phyloP scores from a whole-genome alignment of 2,888 invertebrate species.

The Plebejus anna region DNA sequence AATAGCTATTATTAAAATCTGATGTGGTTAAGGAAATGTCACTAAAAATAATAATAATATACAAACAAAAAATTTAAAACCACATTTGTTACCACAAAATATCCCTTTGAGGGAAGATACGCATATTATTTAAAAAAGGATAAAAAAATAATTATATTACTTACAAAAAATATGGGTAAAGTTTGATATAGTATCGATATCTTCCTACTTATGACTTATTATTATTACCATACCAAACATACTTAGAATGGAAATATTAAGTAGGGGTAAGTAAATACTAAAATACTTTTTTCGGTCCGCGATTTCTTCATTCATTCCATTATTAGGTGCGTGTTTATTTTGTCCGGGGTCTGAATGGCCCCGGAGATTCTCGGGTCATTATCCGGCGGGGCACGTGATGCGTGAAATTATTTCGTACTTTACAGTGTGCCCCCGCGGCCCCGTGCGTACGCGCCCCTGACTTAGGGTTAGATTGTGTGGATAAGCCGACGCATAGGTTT shows the following conservation, averaged over 20 bases:
- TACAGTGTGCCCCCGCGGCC: constrained; percentile 63
- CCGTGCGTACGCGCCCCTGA: constrained; percentile 61
- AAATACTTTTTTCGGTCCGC: not conserved
- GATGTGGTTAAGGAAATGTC: too few relatives aligned
- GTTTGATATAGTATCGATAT: too few relatives aligned
- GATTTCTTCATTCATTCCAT: constrained; percentile 45
- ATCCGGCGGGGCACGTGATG: constrained; percentile 73
- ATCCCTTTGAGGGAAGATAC: too few relatives aligned
- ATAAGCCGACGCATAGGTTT: constrained; percentile 39
- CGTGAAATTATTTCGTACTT: constrained; percentile 80
- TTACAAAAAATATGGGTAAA: too few relatives aligned
- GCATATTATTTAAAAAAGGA: too few relatives aligned
- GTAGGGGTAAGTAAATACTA: not conserved
- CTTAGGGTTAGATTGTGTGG: constrained; percentile 49
- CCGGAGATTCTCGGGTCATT: constrained; percentile 69
- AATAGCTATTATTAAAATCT: not conserved
- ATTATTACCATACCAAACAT: not conserved
- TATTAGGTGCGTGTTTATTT: constrained; percentile 69
- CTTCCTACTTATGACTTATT: too few relatives aligned
- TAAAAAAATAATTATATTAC: too few relatives aligned
- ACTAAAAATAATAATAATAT: too few relatives aligned
- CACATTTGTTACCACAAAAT: too few relatives aligned
- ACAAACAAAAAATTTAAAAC: too few relatives aligned
- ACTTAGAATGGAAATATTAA: not conserved
- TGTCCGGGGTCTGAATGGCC: constrained; percentile 53